Conservation (phyloP, 2,797 vertebrate genomes). For the Thaleichthys pacificus region DNA sequence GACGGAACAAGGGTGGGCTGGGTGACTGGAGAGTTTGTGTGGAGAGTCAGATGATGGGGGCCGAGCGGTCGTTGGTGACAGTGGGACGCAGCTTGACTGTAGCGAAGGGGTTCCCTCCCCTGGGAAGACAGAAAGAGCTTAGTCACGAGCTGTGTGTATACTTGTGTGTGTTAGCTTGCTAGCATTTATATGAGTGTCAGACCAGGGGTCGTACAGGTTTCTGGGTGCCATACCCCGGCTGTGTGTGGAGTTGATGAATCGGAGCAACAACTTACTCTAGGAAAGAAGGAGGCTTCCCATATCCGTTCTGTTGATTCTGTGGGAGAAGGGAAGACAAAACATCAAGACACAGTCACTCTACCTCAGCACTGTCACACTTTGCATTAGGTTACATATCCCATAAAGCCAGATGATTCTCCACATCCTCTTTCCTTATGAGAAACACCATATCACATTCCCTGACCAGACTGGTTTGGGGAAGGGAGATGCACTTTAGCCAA, state of each 20-base stretch:
- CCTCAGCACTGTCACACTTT: conserved; percentile 9
- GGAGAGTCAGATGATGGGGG: conserved; percentile 77
- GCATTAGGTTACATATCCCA: too few species aligned
- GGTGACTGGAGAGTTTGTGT: not conserved
- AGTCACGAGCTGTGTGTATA: not conserved
- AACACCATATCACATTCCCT: not conserved
- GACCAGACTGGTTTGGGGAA: not conserved
- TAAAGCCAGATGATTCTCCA: too few species aligned
- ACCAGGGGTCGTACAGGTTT: too few species aligned
- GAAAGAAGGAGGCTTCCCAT: conserved; percentile 82
- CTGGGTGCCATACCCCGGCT: too few species aligned
- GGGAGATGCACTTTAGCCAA: too few species aligned
- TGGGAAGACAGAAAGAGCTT: conserved; percentile 49
- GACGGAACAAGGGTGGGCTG: conserved; percentile 15
- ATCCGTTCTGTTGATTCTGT: conserved; percentile 84
- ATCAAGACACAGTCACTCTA: conserved; percentile 13
- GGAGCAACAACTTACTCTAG: conserved; percentile 80
- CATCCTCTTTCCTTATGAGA: not conserved
- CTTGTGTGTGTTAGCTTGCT: not conserved
- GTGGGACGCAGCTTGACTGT: conserved; percentile 93
- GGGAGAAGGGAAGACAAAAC: conserved; percentile 56
- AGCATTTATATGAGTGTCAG: not conserved
- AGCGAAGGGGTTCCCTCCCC: conserved; percentile 94
- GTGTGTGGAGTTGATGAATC: not conserved
- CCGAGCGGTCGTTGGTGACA: conserved; percentile 94